Conservation (phyloP, 2,797 vertebrate genomes). For the Odontamblyopus lacepedii region DNA sequence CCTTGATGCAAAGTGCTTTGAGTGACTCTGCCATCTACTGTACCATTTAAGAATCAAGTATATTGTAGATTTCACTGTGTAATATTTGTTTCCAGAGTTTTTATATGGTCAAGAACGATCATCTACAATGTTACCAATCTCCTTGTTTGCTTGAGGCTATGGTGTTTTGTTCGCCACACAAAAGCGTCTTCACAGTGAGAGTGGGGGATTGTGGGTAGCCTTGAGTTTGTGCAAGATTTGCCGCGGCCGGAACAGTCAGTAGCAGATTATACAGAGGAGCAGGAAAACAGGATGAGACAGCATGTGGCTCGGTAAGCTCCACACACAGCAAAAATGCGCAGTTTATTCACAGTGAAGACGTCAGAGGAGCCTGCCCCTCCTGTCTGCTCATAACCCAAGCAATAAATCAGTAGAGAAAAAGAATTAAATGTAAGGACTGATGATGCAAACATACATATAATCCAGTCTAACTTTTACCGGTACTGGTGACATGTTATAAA, state of each 20-base stretch:
- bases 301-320: slow-evolving; percentile 7
- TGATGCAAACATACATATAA: neutral
- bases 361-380: neutral
- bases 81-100: neutral
- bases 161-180: slow-evolving; percentile 17
- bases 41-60: no score
- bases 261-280: slow-evolving; percentile 31
- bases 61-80: no score
- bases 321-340: slow-evolving; percentile 8
- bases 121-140: neutral
- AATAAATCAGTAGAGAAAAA: neutral
- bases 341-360: neutral
- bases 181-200: slow-evolving; percentile 11
- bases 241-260: slow-evolving; percentile 34
- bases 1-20: no score
- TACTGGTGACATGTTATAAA: no score
- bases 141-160: slow-evolving; percentile 8
- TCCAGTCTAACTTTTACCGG: no score
- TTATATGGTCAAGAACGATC: neutral
- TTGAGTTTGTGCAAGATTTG: slow-evolving; percentile 33
- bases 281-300: slow-evolving; percentile 35
- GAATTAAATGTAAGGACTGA: neutral
- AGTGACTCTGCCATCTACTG: no score
- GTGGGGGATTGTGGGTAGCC: slow-evolving; percentile 2
- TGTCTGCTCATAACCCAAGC: neutral